Percentiles rank a stretch among this genome's conserved stretches.
Conservation (phyloP, 1,140 invertebrate species). For the Eumaeus atala region DNA sequence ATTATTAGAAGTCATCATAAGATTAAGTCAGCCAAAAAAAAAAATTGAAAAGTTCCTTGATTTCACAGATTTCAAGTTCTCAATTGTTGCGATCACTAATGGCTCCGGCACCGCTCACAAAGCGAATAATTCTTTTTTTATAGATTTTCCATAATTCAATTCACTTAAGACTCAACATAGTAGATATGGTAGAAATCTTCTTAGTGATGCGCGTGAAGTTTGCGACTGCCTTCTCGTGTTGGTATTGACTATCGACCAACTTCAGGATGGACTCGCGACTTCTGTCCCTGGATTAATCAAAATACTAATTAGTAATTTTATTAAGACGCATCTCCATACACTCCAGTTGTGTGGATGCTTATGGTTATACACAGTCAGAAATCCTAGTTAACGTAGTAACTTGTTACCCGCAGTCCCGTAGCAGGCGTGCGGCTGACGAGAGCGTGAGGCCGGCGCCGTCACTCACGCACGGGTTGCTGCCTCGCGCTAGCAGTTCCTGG, state of each 20-base stretch:
- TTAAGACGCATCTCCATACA: no score
- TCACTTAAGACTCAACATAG: no score
- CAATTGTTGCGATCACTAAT: no score
- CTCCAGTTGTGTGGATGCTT: no score
- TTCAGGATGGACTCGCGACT: conserved; percentile 43
- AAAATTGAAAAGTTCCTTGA: no score
- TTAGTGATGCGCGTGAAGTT: conserved; percentile 58
- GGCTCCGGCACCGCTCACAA: no score
- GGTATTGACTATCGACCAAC: conserved; percentile 46
- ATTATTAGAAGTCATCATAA: no score
- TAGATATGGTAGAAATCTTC: conserved; percentile 41
- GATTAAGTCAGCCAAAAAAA: no score
- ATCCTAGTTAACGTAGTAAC: background rate
- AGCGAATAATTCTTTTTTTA: no score
- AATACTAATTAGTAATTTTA: background rate
- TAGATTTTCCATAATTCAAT: no score
- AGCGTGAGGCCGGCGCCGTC: conserved; percentile 49
- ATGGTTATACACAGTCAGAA: background rate
- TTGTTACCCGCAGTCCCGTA: conserved; percentile 38
- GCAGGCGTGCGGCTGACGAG: conserved; percentile 35
- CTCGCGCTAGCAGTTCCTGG: conserved; percentile 42
- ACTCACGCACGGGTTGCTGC: conserved; percentile 32
- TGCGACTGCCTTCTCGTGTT: conserved; percentile 52
- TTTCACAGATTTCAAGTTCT: no score
- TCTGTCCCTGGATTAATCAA: conserved; percentile 33